These are phyloP conservation scores for Climacteris rufus DNA, from an alignment of 2,113 vertebrate species.

Conservation along the genomic window DNA sequence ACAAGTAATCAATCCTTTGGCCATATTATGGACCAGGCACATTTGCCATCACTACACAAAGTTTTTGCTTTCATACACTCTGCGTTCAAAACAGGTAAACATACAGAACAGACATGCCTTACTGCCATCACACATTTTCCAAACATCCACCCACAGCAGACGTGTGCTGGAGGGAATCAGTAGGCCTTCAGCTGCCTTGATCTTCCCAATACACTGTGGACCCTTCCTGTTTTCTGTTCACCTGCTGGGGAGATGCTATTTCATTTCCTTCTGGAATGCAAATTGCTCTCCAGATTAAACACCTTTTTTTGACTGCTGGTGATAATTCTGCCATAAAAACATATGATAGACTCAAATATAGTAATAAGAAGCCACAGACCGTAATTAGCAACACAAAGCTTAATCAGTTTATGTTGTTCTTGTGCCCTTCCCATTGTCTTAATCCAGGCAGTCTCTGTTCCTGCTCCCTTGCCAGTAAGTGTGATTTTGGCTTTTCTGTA, in stretches of 20 bases:
- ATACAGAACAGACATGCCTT: rapidly evolving
- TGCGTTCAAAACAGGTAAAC: neutral
- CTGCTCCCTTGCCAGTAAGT: neutral
- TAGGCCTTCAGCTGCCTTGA: neutral
- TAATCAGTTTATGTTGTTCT: neutral
- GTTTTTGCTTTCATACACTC: neutral
- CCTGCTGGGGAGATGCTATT: neutral
- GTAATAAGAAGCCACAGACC: neutral
- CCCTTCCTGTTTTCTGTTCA: neutral
- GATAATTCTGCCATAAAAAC: neutral
- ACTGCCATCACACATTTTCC: neutral
- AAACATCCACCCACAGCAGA: neutral
- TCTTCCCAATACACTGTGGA: neutral
- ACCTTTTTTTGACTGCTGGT: neutral
- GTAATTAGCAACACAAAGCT: neutral
- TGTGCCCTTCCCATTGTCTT: conserved; percentile 13
- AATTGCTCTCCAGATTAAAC: neutral
- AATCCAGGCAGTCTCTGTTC: neutral
- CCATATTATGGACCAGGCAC: neutral
- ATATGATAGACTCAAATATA: neutral
- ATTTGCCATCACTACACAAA: neutral
- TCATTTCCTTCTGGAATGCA: neutral
- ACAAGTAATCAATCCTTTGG: neutral
- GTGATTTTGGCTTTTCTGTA: conserved; percentile 23
- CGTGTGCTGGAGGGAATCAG: neutral